phyloP scores from a whole-genome alignment of 1,140 invertebrate genomes.

The Zelostemma sp. region DNA sequence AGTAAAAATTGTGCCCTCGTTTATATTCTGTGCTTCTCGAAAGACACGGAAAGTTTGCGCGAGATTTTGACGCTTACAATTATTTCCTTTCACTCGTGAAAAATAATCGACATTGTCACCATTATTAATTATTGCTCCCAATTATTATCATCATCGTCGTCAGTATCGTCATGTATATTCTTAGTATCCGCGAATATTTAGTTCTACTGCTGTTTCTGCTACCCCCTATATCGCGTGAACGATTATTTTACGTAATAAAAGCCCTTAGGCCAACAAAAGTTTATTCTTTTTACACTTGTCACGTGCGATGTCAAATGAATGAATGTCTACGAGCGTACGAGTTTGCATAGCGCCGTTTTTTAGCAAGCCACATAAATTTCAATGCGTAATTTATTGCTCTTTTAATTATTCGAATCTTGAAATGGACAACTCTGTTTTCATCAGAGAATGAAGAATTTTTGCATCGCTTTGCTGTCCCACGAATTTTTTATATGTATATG shows the following conservation, averaged over 20 bases:
- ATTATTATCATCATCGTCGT: constrained; percentile 22
- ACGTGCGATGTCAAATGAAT: constrained; percentile 10
- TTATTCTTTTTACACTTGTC: constrained; percentile 16
- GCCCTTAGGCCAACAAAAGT: constrained; percentile 33
- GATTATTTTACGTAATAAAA: constrained; percentile 41
- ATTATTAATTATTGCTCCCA: constrained; percentile 15
- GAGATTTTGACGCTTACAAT: too few species aligned
- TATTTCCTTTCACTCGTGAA: too few species aligned
- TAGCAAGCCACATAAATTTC: background rate
- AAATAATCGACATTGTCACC: background rate
- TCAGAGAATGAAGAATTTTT: constrained; percentile 4
- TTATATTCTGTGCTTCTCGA: too few species aligned
- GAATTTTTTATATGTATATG: constrained; percentile 42
- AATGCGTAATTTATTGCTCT: background rate
- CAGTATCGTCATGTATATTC: constrained; percentile 25
- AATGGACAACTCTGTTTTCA: background rate
- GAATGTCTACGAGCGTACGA: constrained; percentile 20
- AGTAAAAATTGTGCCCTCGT: too few species aligned
- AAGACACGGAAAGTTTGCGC: too few species aligned
- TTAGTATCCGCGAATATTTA: constrained; percentile 26
- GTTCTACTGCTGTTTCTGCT: constrained; percentile 41
- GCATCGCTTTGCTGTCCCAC: constrained; percentile 29
- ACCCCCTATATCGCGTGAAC: constrained; percentile 38
- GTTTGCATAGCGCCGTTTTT: too few species aligned
- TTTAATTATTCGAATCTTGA: background rate